Evolutionary conservation across 2,888 invertebrate genomes (phyloP).

Genomic region (Apotomis capreana): DNA sequence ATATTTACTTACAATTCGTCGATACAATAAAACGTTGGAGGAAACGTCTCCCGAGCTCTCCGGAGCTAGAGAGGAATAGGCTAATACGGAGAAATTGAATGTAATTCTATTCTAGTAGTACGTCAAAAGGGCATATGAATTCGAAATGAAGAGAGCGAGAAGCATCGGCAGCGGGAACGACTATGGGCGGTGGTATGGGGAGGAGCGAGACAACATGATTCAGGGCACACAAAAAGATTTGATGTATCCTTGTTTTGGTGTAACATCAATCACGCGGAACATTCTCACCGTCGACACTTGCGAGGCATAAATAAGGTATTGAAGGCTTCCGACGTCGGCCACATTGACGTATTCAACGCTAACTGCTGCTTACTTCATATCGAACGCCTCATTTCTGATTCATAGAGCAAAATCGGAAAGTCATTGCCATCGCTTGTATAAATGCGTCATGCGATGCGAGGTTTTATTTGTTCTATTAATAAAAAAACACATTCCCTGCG

Average conservation of each 20-base stretch:
- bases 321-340: slow-evolving; percentile 65
- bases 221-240: slow-evolving; percentile 63
- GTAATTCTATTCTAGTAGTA: slow-evolving; percentile 28
- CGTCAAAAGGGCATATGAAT: slow-evolving; percentile 34
- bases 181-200: slow-evolving; percentile 46
- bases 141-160: slow-evolving; percentile 30
- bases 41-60: neutral
- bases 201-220: slow-evolving; percentile 56
- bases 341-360: slow-evolving; percentile 71
- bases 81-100: slow-evolving; percentile 27
- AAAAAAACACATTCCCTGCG: neutral
- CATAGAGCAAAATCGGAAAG: slow-evolving; percentile 53
- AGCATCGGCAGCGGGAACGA: slow-evolving; percentile 44
- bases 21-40: slow-evolving; percentile 3
- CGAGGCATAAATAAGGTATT: slow-evolving; percentile 70
- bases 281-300: slow-evolving; percentile 66
- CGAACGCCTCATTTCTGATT: slow-evolving; percentile 56
- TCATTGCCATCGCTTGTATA: slow-evolving; percentile 48
- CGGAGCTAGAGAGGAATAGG: slow-evolving; percentile 8
- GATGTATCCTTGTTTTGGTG: slow-evolving; percentile 65
- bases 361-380: slow-evolving; percentile 65
- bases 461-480: neutral
- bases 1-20: neutral
- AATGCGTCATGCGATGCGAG: neutral
- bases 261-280: slow-evolving; percentile 71